Conservation (phyloP, 2,888 invertebrate genomes). For the Drosophila buzzatii region DNA sequence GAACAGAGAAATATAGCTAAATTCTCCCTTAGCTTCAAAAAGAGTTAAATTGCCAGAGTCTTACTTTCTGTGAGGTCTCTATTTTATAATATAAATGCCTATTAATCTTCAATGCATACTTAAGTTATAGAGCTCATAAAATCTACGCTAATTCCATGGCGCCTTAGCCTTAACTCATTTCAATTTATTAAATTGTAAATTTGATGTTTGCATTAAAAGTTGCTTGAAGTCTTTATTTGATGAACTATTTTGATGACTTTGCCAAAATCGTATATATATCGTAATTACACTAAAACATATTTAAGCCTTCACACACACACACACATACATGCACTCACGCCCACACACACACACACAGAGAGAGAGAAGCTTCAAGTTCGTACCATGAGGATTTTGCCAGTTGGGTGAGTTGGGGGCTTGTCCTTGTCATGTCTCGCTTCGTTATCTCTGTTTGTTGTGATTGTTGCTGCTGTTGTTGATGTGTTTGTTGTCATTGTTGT, state of each 20-base stretch:
- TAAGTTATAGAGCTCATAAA: no score
- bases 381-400: constrained; percentile 20
- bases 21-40: no score
- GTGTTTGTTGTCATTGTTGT: constrained; percentile 23
- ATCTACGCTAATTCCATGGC: no score
- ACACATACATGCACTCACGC: constrained; percentile 19
- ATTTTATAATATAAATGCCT: no score
- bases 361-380: constrained; percentile 17
- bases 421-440: constrained; percentile 71
- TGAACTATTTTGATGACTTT: background rate
- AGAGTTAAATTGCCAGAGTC: no score
- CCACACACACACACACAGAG: constrained; percentile 6
- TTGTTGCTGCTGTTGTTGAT: constrained; percentile 18
- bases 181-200: background rate
- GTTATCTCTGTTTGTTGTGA: constrained; percentile 55
- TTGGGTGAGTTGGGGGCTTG: constrained; percentile 55
- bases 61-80: no score
- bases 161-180: no score
- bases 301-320: constrained; percentile 21
- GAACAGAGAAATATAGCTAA: no score
- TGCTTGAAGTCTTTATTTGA: background rate
- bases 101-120: no score
- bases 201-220: background rate
- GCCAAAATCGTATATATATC: background rate
- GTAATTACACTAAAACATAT: constrained; percentile 48